Evolutionary conservation across 2,797 vertebrate species (phyloP).

Genomic region (Enteromius paludinosus): DNA sequence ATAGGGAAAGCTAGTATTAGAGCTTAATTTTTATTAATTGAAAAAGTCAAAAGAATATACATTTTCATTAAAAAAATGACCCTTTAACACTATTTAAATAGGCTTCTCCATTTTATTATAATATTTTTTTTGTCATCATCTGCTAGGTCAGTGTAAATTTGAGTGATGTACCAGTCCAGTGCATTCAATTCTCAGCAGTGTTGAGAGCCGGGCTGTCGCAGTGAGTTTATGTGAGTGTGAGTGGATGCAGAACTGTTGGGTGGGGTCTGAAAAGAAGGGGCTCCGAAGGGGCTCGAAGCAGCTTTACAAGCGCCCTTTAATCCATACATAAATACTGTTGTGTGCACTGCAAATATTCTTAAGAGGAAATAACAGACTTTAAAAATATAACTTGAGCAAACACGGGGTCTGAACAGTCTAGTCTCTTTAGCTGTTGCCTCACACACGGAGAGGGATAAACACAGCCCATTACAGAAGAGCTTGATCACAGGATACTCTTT

Average conservation of each 20-base stretch:
- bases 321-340: slow-evolving; percentile 49
- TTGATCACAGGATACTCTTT: slow-evolving; percentile 31
- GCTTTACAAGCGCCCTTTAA: slow-evolving; percentile 50
- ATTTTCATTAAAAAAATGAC: no score
- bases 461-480: slow-evolving; percentile 11
- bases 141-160: neutral
- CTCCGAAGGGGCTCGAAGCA: slow-evolving; percentile 25
- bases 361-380: slow-evolving; percentile 58
- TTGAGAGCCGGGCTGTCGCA: neutral
- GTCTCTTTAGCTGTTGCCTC: slow-evolving; percentile 26
- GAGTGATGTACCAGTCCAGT: neutral
- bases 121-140: neutral
- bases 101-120: neutral
- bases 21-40: neutral
- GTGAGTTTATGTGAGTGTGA: slow-evolving; percentile 3
- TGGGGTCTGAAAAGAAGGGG: slow-evolving; percentile 31
- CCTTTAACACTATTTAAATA: no score
- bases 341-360: slow-evolving; percentile 44
- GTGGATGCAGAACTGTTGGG: slow-evolving; percentile 22
- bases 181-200: neutral
- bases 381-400: slow-evolving; percentile 50
- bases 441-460: slow-evolving; percentile 16
- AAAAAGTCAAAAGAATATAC: neutral
- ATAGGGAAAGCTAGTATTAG: neutral
- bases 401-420: slow-evolving; percentile 31